These are phyloP conservation scores for Fratercula arctica DNA, from an alignment of 2,797 vertebrate genomes.

Conservation along the genomic window DNA sequence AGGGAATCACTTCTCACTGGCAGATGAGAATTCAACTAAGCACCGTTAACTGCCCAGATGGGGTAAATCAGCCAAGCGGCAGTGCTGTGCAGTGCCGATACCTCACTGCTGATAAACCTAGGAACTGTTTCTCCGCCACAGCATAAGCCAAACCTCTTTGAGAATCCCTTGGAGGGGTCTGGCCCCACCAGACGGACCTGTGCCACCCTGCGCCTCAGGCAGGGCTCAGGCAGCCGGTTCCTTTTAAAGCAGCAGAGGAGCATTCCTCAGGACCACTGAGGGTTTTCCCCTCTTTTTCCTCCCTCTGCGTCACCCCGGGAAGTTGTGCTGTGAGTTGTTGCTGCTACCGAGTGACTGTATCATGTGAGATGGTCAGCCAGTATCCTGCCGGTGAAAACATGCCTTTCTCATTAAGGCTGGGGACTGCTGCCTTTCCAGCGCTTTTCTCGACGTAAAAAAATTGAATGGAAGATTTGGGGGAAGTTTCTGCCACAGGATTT, in stretches of 20 bases:
- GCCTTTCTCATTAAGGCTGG: background rate
- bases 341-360: rapidly evolving
- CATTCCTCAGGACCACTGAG: rapidly evolving
- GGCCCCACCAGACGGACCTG: background rate
- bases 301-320: rapidly evolving
- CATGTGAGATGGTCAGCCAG: background rate
- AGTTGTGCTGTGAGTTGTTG: background rate
- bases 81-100: background rate
- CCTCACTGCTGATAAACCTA: background rate
- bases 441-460: background rate
- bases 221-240: background rate
- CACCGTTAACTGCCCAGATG: background rate
- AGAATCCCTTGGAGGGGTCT: background rate
- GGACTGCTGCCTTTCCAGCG: rapidly evolving
- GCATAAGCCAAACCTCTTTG: background rate
- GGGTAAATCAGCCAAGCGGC: background rate
- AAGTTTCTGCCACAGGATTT: background rate
- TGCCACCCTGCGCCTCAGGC: background rate
- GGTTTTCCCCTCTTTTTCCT: background rate
- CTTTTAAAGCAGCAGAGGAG: background rate
- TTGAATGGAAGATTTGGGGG: rapidly evolving
- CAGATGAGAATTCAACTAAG: background rate
- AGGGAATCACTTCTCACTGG: conserved; percentile 16
- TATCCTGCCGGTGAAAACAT: background rate
- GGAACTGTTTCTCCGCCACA: background rate